A percentile compares a stretch with the other conserved stretches of the same genome.
Conservation (phyloP, 37 sponge, comb jelly and placozoan species). For the Aplysina aerophoba region DNA sequence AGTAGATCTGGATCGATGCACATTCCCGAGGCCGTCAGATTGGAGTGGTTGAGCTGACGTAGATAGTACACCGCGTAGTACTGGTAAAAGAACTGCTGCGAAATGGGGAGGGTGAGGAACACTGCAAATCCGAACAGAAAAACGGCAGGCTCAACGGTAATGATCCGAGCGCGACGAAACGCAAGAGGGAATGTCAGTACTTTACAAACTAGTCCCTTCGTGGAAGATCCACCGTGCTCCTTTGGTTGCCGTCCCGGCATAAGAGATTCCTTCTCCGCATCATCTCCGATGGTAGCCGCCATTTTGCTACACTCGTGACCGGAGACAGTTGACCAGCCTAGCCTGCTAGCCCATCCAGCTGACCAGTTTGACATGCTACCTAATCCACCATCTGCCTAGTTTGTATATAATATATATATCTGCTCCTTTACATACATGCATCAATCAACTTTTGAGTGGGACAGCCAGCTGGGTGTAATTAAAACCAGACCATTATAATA, state of each 20-base stretch:
- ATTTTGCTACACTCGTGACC: background rate
- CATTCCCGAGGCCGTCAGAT: background rate
- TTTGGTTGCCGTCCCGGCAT: background rate
- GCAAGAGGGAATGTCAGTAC: background rate
- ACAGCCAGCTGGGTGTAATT: too few species aligned
- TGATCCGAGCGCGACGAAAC: conserved; percentile 23
- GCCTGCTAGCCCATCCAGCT: background rate
- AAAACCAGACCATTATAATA: too few species aligned
- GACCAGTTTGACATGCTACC: background rate
- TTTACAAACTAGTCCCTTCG: background rate
- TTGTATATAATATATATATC: too few species aligned
- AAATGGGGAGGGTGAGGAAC: conserved; percentile 41
- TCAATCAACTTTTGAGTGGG: too few species aligned
- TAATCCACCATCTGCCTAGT: too few species aligned
- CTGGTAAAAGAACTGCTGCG: conserved; percentile 67
- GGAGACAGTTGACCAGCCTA: background rate
- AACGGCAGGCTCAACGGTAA: conserved; percentile 60
- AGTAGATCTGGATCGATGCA: background rate
- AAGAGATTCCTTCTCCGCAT: background rate
- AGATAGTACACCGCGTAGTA: conserved; percentile 16
- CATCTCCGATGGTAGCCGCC: background rate
- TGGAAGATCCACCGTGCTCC: background rate
- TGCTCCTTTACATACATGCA: too few species aligned
- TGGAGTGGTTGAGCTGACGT: background rate
- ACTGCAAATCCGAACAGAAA: conserved; percentile 57